Conservation (phyloP, 2,797 vertebrate species). For the Macroramphosus scolopax region DNA sequence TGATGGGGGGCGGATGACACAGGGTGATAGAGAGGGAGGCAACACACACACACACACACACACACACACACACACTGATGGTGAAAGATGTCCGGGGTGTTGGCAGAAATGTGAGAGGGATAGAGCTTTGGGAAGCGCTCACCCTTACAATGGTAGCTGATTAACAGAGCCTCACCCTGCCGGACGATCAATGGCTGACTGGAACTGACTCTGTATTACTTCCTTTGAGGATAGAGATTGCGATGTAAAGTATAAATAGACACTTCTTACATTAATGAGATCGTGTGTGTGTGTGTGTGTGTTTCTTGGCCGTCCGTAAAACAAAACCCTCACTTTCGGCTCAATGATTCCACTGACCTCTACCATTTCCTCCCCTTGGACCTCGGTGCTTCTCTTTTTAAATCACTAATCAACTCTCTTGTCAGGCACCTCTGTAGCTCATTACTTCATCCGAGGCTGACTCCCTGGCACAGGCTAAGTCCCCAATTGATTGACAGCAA, state of each 20-base stretch:
- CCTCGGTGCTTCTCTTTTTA: slow-evolving; percentile 40
- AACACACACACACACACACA: slow-evolving; percentile 6
- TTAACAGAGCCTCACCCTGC: slow-evolving; percentile 69
- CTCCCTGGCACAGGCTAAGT: slow-evolving; percentile 33
- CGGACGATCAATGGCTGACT: slow-evolving; percentile 73
- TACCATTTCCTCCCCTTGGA: slow-evolving; percentile 34
- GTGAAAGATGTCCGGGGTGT: slow-evolving; percentile 45
- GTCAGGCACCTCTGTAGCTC: slow-evolving; percentile 49
- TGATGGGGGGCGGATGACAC: slow-evolving; percentile 38
- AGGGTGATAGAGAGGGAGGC: slow-evolving; percentile 17
- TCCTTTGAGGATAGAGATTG: slow-evolving; percentile 59
- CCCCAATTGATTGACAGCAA: slow-evolving; percentile 53
- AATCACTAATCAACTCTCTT: slow-evolving; percentile 59
- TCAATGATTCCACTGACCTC: slow-evolving; percentile 57
- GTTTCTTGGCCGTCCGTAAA: slow-evolving; percentile 32
- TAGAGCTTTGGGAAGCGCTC: slow-evolving; percentile 58
- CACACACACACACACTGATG: slow-evolving; percentile 9
- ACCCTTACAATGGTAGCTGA: slow-evolving; percentile 67
- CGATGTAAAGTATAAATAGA: slow-evolving; percentile 66
- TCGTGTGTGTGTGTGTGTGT: slow-evolving; percentile 12
- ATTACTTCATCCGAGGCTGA: slow-evolving; percentile 48
- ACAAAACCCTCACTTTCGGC: slow-evolving; percentile 50
- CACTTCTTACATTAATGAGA: slow-evolving; percentile 50
- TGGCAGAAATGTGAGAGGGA: slow-evolving; percentile 65
- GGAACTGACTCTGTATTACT: slow-evolving; percentile 66